Percentiles rank a stretch among this genome's conserved stretches.
These are phyloP conservation scores for Dasypogon diadema DNA, from an alignment of 2,888 invertebrate species.

Conservation along the genomic window DNA sequence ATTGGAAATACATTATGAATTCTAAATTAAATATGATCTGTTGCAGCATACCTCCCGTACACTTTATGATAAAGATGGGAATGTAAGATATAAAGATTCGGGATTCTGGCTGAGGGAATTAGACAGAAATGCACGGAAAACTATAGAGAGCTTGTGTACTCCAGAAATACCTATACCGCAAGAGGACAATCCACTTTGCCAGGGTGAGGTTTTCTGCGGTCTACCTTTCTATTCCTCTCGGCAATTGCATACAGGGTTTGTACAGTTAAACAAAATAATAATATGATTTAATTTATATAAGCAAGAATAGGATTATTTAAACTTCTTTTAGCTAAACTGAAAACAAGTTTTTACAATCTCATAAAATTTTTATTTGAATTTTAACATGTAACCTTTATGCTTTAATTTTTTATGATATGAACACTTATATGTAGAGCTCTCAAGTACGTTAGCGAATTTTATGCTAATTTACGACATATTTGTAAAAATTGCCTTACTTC, in stretches of 20 bases:
- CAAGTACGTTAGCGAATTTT: too few relatives aligned
- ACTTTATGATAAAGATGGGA: conserved; percentile 61
- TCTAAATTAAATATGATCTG: neutral
- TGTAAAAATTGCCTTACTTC: too few relatives aligned
- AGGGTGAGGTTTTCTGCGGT: conserved; percentile 62
- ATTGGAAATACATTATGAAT: neutral
- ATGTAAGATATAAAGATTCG: conserved; percentile 62
- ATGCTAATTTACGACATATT: too few relatives aligned
- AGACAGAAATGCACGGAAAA: conserved; percentile 62
- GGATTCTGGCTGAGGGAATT: conserved; percentile 63
- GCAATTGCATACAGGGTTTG: conserved; percentile 60
- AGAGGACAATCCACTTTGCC: conserved; percentile 61
- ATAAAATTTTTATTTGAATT: too few relatives aligned
- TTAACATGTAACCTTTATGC: too few relatives aligned
- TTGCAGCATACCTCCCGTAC: conserved; percentile 62
- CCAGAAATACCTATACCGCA: conserved; percentile 62
- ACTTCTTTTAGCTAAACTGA: too few relatives aligned
- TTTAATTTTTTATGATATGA: too few relatives aligned
- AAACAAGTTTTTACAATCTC: too few relatives aligned
- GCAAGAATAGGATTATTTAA: too few relatives aligned
- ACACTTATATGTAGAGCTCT: too few relatives aligned
- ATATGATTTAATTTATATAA: too few relatives aligned
- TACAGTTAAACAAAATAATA: too few relatives aligned
- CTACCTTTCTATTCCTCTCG: conserved; percentile 61
- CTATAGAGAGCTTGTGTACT: conserved; percentile 62